A percentile compares a stretch with the other conserved stretches of the same genome.
Conservation (phyloP, 2,797 vertebrate species). For the Lagodon rhomboides region DNA sequence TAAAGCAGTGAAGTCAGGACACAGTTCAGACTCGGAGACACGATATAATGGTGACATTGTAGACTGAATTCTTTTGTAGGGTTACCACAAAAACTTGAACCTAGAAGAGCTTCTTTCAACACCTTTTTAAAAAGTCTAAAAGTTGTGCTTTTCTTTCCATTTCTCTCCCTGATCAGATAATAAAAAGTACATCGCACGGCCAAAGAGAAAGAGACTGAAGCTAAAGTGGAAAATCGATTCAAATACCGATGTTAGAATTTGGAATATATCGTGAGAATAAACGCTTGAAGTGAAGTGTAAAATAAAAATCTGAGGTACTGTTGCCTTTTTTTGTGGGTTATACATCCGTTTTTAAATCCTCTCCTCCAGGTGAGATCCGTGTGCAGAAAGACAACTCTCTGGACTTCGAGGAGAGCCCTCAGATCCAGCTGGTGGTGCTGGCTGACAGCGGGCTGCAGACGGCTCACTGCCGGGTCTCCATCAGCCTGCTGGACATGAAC, state of each 20-base stretch:
- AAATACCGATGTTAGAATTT: not conserved
- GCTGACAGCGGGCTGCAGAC: conserved; percentile 86
- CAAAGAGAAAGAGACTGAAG: not conserved
- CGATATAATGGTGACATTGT: not conserved
- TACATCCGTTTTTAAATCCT: not conserved
- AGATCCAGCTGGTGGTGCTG: conserved; percentile 87
- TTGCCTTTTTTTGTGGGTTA: not conserved
- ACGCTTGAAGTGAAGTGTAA: not conserved
- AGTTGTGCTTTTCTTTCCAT: conserved; percentile 35
- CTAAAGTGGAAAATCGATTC: not conserved
- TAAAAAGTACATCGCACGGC: not conserved
- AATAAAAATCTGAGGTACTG: too few relatives aligned
- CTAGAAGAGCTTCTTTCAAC: conserved; percentile 18
- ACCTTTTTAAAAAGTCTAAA: conserved; percentile 20
- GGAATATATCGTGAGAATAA: not conserved
- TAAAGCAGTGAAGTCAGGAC: conserved; percentile 8
- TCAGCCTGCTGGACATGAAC: conserved; percentile 90
- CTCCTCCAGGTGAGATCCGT: conserved; percentile 88
- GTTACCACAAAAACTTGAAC: conserved; percentile 22
- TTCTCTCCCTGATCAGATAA: conserved; percentile 8
- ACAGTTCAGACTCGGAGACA: conserved; percentile 10
- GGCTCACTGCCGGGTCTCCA: conserved; percentile 84
- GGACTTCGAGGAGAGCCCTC: conserved; percentile 88
- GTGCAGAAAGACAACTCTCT: conserved; percentile 87
- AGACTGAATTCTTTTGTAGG: not conserved